These are phyloP conservation scores for Ptyas mucosa DNA, from an alignment of 2,113 vertebrate species.

Conservation along the genomic window DNA sequence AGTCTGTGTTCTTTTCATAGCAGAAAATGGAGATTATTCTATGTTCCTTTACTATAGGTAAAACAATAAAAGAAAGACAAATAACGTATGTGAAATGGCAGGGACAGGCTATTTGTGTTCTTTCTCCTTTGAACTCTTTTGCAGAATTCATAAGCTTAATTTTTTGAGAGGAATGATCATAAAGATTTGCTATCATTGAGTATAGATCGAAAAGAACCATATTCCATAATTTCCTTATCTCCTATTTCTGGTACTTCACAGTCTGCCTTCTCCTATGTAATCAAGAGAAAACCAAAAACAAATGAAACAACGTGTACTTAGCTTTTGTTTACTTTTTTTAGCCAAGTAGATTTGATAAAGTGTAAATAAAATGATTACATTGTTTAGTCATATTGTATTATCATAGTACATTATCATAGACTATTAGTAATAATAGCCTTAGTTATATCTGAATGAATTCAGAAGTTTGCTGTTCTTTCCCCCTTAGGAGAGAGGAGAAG, in stretches of 20 bases:
- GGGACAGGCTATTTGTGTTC: background rate
- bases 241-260: background rate
- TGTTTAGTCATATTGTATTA: background rate
- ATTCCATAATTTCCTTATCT: background rate
- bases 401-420: background rate
- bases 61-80: background rate
- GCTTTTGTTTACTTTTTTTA: background rate
- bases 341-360: background rate
- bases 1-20: background rate
- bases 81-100: background rate
- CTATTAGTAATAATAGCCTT: background rate
- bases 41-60: background rate
- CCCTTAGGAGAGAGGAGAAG: background rate
- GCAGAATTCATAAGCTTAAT: background rate
- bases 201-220: background rate
- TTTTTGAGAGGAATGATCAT: background rate
- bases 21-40: background rate
- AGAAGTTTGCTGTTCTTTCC: background rate
- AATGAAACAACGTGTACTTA: background rate
- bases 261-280: background rate
- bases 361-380: background rate
- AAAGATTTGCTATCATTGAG: background rate
- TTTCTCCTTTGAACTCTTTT: background rate
- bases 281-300: background rate
- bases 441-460: background rate